Conservation (phyloP, 1,140 invertebrate genomes). For the Lepidotrigona ventralis region DNA sequence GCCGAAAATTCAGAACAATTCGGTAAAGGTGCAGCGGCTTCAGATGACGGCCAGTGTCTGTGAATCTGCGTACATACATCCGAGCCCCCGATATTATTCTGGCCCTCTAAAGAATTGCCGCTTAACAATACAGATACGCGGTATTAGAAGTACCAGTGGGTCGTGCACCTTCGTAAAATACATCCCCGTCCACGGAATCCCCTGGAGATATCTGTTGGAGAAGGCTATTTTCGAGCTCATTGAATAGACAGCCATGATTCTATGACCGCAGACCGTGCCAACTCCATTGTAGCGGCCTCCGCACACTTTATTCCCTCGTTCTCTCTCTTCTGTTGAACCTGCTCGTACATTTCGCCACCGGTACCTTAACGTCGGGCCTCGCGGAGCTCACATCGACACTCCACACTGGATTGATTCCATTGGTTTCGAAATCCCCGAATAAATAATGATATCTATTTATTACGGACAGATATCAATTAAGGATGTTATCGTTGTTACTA, state of each 20-base stretch:
- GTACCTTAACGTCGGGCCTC: slow-evolving; percentile 66
- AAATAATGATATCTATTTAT: too few species aligned
- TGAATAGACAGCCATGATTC: slow-evolving; percentile 80
- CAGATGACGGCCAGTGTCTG: neutral
- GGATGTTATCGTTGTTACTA: too few species aligned
- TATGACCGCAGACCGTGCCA: slow-evolving; percentile 79
- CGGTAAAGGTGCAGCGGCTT: neutral
- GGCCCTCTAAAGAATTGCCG: slow-evolving; percentile 50
- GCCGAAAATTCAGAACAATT: neutral
- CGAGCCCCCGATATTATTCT: slow-evolving; percentile 27
- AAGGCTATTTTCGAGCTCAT: slow-evolving; percentile 80
- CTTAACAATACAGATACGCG: slow-evolving; percentile 71
- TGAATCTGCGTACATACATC: slow-evolving; percentile 29
- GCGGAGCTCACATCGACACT: slow-evolving; percentile 65
- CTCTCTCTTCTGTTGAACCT: slow-evolving; percentile 71
- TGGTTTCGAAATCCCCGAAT: too few species aligned
- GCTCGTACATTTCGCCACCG: slow-evolving; percentile 70
- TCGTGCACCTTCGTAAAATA: slow-evolving; percentile 77
- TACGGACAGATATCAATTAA: too few species aligned
- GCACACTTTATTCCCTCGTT: slow-evolving; percentile 77
- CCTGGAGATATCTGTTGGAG: slow-evolving; percentile 76
- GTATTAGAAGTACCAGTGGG: slow-evolving; percentile 71
- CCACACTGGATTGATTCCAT: neutral
- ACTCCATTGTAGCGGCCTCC: slow-evolving; percentile 78
- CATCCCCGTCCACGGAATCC: slow-evolving; percentile 69